Base-by-base conservation (phyloP, 2,113 vertebrate species). In the Pipa parva region DNA sequence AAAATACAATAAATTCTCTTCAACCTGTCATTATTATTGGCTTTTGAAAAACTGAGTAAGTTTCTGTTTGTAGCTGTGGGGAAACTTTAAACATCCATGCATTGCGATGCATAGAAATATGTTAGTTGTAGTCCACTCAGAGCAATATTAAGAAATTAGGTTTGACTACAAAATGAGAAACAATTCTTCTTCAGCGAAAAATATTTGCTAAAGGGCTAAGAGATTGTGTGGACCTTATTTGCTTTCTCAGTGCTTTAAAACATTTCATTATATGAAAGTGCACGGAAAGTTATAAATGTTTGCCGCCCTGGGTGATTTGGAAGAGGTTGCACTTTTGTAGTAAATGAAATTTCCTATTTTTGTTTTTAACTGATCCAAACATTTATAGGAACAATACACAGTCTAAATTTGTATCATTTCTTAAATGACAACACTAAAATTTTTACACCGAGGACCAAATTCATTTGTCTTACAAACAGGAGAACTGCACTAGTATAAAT, bases 91-190 rank as follows among this genome's bases (percentile, higher is more conserved):
- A 66, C 54, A 66, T 66, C 52, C 56, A 66, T 58, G 22, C 39
- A 25, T 46, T 48, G 56, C 42, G 42, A 24, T 66, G 63, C 54
- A 57, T 57, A 17, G 54, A 57, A 58, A 66, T 66, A 28, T 21
- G 18, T 57, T 45, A 21, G 26, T 33, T 25, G 5, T 50, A 46
- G 55, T 59, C 55, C 64, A 67, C 39, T 67, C 64, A 36, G 42
- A 67, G 55, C 63, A 57, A 57, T 15, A 46, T 42, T 66, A 37
- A 66, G 55, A 25, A 59, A 67, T 67, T 59, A 59, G 45, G 28
- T 67, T 59, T 67, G 55, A 59, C 64, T 67, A 37, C 55, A 36
- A 50, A 67, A 67, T 59, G 64, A 59, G 50, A 67, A 67, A 67
- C 45, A 25, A 67, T 67, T 67, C 64, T 49, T 49, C 27, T 67